Evolutionary conservation across 1,140 invertebrate species (phyloP), one percentile per base, ranked within the genome.

Genomic region (Philaenus spumarius): DNA sequence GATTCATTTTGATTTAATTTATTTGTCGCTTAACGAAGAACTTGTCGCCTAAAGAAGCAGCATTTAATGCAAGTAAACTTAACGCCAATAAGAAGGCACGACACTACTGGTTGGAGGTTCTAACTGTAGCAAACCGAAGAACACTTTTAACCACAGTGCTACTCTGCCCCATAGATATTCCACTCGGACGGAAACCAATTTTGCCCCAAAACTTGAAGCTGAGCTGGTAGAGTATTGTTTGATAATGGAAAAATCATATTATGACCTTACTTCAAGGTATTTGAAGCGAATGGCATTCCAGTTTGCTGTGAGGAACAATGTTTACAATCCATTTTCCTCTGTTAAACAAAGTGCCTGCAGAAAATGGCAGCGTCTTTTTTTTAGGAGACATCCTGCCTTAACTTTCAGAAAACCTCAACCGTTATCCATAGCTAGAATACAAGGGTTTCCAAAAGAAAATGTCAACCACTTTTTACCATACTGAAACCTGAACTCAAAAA

Each of bases 401-500:
- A 42, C 40, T 15, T n/a, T 42, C n/a, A n/a, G 14, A 42, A n/a
- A 42, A 20, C 40, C 40, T 15, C 40, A 42, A 20, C 3, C n/a
- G 5, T 42, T 42, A 42, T 42, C n/a, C 19, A 5, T 42, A 15
- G 40, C 40, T 3, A 42, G 3, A 42, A 15, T 30, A 30, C 26
- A 30, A 30, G 19, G 40, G 5, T 42, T 42, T 20, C 5, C n/a
- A n/a, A n/a, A n/a, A 5, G 40, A 15, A 42, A 20, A 42, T 42
- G 40, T 42, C 5, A 20, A 11, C 9, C n/a, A 45, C 35, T 55
- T 55, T 55, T 55, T 37, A 48, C 51, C 20, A n/a, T 60, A 42
- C 43, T 55, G 34, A 39, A 60, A 47, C 35, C 51, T 24, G 15
- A 30, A 12, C 30, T 58, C 24, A n/a, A 26, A 37, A 58, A 58